Evolutionary conservation across 2,888 invertebrate species (phyloP).

Genomic region (Entomobrya proxima): DNA sequence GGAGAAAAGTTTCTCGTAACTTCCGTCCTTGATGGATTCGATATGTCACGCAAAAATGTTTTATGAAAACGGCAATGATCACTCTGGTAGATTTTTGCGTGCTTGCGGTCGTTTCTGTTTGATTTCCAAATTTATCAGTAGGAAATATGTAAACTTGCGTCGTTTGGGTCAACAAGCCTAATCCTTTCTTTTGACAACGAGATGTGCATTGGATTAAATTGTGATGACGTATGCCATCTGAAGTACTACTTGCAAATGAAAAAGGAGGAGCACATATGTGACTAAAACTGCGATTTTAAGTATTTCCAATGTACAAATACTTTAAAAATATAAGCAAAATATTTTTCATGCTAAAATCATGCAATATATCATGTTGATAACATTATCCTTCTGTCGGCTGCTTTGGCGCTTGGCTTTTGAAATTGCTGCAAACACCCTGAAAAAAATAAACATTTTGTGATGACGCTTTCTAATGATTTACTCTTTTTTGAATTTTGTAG

Average conservation of each 20-base stretch:
- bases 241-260: background rate
- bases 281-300: background rate
- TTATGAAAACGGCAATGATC: background rate
- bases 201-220: constrained; percentile 14
- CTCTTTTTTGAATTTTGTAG: constrained; percentile 79
- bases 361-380: too few relatives aligned
- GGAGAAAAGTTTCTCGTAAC: background rate
- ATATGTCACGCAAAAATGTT: background rate
- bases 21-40: constrained; percentile 37
- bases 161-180: constrained; percentile 22
- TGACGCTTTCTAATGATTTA: background rate
- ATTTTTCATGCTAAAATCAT: too few relatives aligned
- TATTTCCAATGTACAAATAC: too few relatives aligned
- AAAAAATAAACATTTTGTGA: background rate
- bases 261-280: background rate
- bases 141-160: background rate
- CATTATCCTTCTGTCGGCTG: too few relatives aligned
- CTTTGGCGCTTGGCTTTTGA: too few relatives aligned
- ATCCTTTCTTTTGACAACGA: constrained; percentile 27
- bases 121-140: background rate
- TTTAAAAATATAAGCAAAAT: too few relatives aligned
- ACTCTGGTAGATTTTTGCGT: background rate
- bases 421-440: background rate
- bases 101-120: background rate
- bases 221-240: constrained; percentile 36